Conservation (phyloP, 1,140 invertebrate species). For the Meteorus sp. region DNA sequence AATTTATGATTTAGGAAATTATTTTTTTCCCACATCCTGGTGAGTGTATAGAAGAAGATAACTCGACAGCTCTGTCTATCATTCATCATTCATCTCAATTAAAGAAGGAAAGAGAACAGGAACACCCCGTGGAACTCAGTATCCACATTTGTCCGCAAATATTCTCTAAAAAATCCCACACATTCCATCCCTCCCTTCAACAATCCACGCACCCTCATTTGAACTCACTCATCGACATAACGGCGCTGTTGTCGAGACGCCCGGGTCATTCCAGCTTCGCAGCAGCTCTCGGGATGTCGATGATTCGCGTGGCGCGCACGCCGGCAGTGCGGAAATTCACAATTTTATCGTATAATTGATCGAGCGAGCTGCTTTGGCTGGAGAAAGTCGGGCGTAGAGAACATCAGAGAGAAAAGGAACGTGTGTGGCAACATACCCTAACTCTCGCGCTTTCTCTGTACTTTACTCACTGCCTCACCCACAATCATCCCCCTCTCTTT, state of each 20-base stretch:
- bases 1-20: too few species aligned
- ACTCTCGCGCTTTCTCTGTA: neutral
- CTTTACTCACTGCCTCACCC: too few species aligned
- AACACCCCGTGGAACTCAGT: too few species aligned
- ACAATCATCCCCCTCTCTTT: neutral
- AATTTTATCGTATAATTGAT: constrained; percentile 40
- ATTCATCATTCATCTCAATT: too few species aligned
- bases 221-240: constrained; percentile 21
- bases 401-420: neutral
- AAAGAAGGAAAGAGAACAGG: too few species aligned
- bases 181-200: neutral
- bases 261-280: constrained; percentile 56
- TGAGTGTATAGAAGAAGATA: too few species aligned
- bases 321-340: constrained; percentile 42
- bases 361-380: constrained; percentile 27
- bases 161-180: neutral
- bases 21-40: too few species aligned
- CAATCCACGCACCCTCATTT: neutral
- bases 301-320: constrained; percentile 47
- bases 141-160: too few species aligned
- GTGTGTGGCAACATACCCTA: neutral
- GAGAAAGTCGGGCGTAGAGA: constrained; percentile 11
- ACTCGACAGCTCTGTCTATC: too few species aligned
- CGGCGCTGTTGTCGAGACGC: constrained; percentile 51
- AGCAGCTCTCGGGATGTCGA: constrained; percentile 49